Evolutionary conservation across 2,113 vertebrate genomes (phyloP).

Genomic region (Sturnus vulgaris): DNA sequence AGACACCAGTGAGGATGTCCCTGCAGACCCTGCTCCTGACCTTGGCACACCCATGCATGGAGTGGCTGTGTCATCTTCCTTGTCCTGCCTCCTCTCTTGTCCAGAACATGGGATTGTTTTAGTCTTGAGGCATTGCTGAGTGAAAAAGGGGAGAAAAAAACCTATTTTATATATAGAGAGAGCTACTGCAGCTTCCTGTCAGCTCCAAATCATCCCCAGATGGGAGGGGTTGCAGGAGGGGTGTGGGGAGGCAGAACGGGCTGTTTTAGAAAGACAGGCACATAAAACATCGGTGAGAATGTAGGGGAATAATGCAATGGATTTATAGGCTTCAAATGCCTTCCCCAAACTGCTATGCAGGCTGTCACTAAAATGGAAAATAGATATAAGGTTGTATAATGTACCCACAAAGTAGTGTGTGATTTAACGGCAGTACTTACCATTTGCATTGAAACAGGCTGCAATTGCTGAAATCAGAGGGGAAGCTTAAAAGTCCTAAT

Average conservation of each 20-base stretch:
- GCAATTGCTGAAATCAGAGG: not conserved
- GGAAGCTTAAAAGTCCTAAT: not conserved
- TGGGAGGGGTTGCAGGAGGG: not conserved
- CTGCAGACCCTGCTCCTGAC: not conserved
- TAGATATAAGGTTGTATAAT: not conserved
- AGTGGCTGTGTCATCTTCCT: not conserved
- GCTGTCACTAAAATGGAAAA: conserved; percentile 21
- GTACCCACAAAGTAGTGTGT: not conserved
- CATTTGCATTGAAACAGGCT: conserved; percentile 8
- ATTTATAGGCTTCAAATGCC: not conserved
- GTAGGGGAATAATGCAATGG: not conserved
- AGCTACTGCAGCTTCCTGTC: not conserved
- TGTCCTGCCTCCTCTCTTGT: not conserved
- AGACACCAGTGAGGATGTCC: not conserved
- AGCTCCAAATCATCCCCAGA: not conserved
- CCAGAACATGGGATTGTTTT: not conserved
- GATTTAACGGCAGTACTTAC: conserved; percentile 2
- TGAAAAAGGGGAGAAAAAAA: not conserved
- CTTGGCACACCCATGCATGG: not conserved
- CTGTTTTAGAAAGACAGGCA: not conserved
- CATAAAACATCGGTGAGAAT: not conserved
- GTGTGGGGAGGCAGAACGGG: not conserved
- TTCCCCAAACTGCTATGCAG: not conserved
- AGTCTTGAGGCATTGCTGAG: not conserved
- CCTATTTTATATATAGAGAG: not conserved